These are phyloP conservation scores for Sesia bembeciformis DNA, from an alignment of 2,888 invertebrate species.

Conservation along the genomic window DNA sequence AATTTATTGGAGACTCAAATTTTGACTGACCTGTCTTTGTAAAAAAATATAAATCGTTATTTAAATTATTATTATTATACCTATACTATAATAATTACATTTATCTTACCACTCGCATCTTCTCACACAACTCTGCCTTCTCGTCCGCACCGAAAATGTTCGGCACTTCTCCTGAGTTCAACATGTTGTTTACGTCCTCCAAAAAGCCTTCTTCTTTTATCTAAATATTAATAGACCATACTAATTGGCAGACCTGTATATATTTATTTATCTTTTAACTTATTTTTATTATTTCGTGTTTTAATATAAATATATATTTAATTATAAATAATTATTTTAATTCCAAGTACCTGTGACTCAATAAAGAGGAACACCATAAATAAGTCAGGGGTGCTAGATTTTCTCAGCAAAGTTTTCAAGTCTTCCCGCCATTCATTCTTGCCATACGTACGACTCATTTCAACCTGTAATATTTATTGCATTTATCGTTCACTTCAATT, in stretches of 20 bases:
- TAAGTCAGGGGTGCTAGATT: conserved; percentile 87
- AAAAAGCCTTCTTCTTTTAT: conserved; percentile 95
- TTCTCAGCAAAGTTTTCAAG: conserved; percentile 85
- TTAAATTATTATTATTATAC: neutral
- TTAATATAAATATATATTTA: neutral
- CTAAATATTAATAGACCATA: conserved; percentile 39
- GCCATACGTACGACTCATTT: conserved; percentile 91
- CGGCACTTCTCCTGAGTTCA: conserved; percentile 95
- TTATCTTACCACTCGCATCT: conserved; percentile 80
- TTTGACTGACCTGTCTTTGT: conserved; percentile 2
- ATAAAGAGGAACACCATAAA: conserved; percentile 93
- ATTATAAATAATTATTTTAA: neutral
- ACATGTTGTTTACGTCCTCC: conserved; percentile 93
- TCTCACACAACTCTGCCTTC: conserved; percentile 92
- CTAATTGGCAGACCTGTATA: neutral
- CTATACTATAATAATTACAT: neutral
- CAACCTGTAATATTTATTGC: conserved; percentile 75
- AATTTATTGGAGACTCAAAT: neutral
- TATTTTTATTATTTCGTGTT: neutral
- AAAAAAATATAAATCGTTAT: neutral
- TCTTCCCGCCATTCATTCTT: conserved; percentile 93
- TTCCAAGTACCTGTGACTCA: conserved; percentile 82
- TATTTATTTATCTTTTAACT: neutral
- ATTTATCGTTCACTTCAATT: too few relatives aligned
- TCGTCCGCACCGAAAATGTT: conserved; percentile 91